Conservation (phyloP, 2,113 vertebrate species). For the Pygoscelis adeliae region DNA sequence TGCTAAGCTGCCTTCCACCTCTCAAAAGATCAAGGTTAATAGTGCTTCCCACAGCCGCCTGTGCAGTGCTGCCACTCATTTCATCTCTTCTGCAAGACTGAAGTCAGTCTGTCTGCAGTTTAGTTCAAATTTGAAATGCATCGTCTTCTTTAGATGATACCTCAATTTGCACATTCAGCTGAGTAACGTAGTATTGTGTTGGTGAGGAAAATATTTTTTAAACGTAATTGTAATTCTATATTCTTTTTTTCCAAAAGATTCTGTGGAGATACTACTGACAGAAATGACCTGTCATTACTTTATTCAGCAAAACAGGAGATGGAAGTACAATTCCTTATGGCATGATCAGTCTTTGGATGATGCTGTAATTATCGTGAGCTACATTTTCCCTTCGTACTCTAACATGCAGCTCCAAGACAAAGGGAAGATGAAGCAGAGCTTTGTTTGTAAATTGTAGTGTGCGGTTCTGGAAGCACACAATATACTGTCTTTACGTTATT, state of each 20-base stretch:
- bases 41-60: background rate
- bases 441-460: background rate
- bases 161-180: background rate
- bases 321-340: background rate
- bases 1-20: background rate
- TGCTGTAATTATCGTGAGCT: background rate
- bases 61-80: background rate
- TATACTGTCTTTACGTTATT: background rate
- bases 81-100: background rate
- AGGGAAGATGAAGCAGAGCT: background rate
- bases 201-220: background rate
- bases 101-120: background rate
- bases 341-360: background rate
- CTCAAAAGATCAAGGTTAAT: background rate
- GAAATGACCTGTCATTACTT: background rate
- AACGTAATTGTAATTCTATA: background rate
- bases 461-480: accelerated
- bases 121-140: background rate
- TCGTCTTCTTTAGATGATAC: background rate
- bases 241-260: background rate
- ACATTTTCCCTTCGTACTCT: background rate
- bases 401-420: background rate
- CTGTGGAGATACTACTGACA: background rate
- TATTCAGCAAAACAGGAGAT: background rate
- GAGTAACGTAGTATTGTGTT: accelerated